A percentile compares a stretch with the other conserved stretches of the same genome.
Conservation (phyloP, 2,113 vertebrate species). For the Sitta europaea region DNA sequence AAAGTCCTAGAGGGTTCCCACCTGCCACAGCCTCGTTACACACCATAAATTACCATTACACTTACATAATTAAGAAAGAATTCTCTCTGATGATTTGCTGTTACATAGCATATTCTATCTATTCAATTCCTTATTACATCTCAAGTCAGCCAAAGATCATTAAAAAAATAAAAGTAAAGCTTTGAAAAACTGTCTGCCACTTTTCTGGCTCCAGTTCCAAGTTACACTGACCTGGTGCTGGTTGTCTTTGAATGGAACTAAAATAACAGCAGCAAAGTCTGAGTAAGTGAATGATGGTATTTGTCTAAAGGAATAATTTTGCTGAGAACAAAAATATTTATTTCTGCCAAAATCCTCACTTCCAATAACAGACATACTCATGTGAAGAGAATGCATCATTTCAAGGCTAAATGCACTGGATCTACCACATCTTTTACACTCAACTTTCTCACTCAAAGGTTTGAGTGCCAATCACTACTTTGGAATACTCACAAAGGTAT, state of each 20-base stretch:
- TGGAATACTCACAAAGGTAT: neutral
- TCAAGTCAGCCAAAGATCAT: neutral
- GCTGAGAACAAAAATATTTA: neutral
- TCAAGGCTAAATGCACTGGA: neutral
- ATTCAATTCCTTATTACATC: neutral
- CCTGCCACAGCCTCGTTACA: neutral
- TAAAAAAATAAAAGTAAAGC: neutral
- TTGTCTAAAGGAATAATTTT: neutral
- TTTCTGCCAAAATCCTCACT: neutral
- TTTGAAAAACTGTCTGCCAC: neutral
- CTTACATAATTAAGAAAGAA: conserved; percentile 9
- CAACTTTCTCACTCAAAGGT: neutral
- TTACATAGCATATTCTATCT: neutral
- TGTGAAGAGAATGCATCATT: neutral
- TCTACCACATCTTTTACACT: neutral
- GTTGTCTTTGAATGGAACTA: neutral
- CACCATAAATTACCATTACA: neutral
- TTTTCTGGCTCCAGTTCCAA: neutral
- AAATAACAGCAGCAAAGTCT: neutral
- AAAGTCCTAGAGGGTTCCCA: conserved; percentile 17
- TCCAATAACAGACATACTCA: neutral
- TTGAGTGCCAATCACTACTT: neutral
- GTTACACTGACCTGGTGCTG: neutral
- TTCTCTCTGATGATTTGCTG: neutral
- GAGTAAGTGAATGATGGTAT: neutral